Evolutionary conservation across 2,797 vertebrate genomes (phyloP).

Genomic region (Lithobates pipiens): DNA sequence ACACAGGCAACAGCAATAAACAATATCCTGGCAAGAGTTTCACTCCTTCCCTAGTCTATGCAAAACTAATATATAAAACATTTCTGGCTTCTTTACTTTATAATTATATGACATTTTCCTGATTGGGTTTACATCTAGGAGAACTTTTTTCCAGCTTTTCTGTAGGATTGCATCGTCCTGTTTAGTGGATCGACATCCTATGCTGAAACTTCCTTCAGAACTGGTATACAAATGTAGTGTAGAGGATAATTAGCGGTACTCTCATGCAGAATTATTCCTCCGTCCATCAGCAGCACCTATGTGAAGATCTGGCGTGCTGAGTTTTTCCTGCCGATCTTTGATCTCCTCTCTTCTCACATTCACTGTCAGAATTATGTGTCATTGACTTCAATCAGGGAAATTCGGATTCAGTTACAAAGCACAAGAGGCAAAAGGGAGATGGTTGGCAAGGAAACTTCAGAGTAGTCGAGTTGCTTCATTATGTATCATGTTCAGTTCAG

Average conservation of each 20-base stretch:
- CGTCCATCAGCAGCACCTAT: background rate
- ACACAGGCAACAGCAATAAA: too few species aligned
- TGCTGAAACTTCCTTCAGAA: background rate
- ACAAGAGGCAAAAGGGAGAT: background rate
- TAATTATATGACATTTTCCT: too few species aligned
- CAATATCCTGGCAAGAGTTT: too few species aligned
- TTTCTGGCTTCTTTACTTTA: too few species aligned
- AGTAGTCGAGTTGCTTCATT: background rate
- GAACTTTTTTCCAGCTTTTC: too few species aligned
- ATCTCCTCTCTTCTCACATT: background rate
- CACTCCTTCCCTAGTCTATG: too few species aligned
- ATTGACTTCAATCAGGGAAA: background rate
- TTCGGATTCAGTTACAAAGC: background rate
- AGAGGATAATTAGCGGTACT: background rate
- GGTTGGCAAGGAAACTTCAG: background rate
- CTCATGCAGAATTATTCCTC: background rate
- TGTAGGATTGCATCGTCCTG: too few species aligned
- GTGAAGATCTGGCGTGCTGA: background rate
- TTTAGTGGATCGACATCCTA: background rate
- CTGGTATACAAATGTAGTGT: background rate
- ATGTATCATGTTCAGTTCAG: background rate
- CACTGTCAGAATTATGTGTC: background rate
- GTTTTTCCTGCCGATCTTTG: background rate
- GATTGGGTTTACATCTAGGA: too few species aligned
- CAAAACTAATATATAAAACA: too few species aligned